Conservation (phyloP, 2,797 vertebrate genomes). For the Phalloptychus januarius region DNA sequence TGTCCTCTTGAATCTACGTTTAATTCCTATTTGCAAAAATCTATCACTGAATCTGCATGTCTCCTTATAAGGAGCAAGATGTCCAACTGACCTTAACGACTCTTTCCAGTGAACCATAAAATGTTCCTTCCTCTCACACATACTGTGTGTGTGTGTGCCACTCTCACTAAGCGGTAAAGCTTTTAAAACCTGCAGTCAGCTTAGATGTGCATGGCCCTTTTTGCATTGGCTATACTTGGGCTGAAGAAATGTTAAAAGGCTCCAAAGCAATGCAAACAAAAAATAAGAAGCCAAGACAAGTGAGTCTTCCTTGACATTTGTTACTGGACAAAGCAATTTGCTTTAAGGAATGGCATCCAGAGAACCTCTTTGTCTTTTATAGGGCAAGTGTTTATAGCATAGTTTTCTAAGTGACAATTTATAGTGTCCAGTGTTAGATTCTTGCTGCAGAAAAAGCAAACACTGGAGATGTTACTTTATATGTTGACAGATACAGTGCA, state of each 20-base stretch:
- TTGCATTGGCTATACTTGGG: slow-evolving; percentile 38
- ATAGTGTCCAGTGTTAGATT: slow-evolving; percentile 49
- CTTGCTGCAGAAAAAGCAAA: slow-evolving; percentile 38
- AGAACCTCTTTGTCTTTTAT: slow-evolving; percentile 61
- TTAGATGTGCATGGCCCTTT: slow-evolving; percentile 38
- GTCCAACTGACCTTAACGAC: slow-evolving; percentile 60
- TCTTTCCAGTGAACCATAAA: slow-evolving; percentile 54
- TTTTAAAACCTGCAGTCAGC: slow-evolving; percentile 65
- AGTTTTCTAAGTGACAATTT: slow-evolving; percentile 50
- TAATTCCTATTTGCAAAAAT: slow-evolving; percentile 24
- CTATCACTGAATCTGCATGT: slow-evolving; percentile 50
- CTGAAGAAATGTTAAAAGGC: slow-evolving; percentile 57
- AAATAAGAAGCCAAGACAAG: slow-evolving; percentile 56
- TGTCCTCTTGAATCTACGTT: slow-evolving; percentile 19
- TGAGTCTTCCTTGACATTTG: slow-evolving; percentile 67
- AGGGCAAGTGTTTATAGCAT: slow-evolving; percentile 17
- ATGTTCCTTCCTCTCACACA: slow-evolving; percentile 56
- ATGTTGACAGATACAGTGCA: slow-evolving; percentile 16
- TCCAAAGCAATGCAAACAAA: slow-evolving; percentile 50
- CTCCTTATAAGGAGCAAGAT: slow-evolving; percentile 61
- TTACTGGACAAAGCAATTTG: slow-evolving; percentile 60
- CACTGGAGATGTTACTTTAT: slow-evolving; percentile 26
- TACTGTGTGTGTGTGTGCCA: slow-evolving; percentile 37
- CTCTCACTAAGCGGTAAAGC: slow-evolving; percentile 67
- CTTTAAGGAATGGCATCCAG: slow-evolving; percentile 63